A percentile compares a stretch with the other conserved stretches of the same genome.
Conservation (phyloP, 2,888 invertebrate genomes). For the Prostheceraeus crozeri region DNA sequence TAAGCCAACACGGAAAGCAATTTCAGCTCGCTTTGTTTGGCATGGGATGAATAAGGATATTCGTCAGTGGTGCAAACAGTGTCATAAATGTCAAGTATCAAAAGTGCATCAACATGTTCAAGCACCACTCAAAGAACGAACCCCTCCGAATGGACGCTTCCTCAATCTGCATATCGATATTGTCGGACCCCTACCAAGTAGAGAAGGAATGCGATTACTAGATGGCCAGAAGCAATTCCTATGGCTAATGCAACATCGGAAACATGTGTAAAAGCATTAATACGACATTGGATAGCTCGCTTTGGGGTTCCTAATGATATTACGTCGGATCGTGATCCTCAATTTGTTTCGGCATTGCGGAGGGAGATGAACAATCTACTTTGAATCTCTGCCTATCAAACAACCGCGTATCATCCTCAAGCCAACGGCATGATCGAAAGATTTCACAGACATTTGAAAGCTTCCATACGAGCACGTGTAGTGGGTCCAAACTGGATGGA, state of each 20-base stretch:
- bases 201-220: constrained; percentile 40
- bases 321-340: constrained; percentile 42
- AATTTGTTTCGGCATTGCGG: constrained; percentile 45
- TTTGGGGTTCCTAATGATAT: constrained; percentile 45
- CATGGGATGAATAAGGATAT: constrained; percentile 42
- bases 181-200: constrained; percentile 53
- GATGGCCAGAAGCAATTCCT: constrained; percentile 40
- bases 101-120: constrained; percentile 48
- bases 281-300: constrained; percentile 52
- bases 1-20: constrained; percentile 27
- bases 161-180: constrained; percentile 57
- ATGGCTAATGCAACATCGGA: constrained; percentile 40
- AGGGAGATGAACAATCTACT: constrained; percentile 18
- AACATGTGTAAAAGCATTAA: constrained; percentile 48
- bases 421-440: constrained; percentile 56
- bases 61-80: constrained; percentile 44
- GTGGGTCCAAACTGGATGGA: constrained; percentile 44
- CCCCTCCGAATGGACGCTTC: constrained; percentile 46
- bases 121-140: constrained; percentile 31
- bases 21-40: constrained; percentile 32
- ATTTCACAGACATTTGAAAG: constrained; percentile 55
- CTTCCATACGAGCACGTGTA: constrained; percentile 45
- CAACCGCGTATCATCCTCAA: constrained; percentile 42
- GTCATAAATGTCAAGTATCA: constrained; percentile 47
- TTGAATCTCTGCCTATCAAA: constrained; percentile 22